Base-by-base conservation (phyloP, 2,113 vertebrate genomes). In the Phocoena phocoena region DNA sequence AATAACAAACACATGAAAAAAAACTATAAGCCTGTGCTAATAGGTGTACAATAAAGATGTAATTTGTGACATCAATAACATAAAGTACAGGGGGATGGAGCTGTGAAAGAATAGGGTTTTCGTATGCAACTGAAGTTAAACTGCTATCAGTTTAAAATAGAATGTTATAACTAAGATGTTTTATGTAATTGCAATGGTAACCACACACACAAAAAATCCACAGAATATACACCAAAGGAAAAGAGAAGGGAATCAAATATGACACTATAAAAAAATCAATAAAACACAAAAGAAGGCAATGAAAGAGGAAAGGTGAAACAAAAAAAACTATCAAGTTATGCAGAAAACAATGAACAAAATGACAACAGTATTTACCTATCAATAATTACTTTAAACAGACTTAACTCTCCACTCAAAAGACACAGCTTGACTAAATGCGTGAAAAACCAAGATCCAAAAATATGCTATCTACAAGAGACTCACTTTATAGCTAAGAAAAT, bases 361-460 rank as follows among this genome's bases (percentile, higher is more conserved):
- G 67, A 44, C 65, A 82, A 41, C 23, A 93, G 63, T 63, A 73
- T 21, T 87, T 73, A 88, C 26, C 44, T 82, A 73, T 63, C 44
- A 82, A 82, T 81, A 88, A 73, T 81, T 41, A 87, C 50, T 79
- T 93, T 79, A 79, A 79, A 70, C 36, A 87, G 70, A 80, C 6
- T 82, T 73, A 82, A 81, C n/a, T 63, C n/a, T 21, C 85, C 26
- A 82, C 80, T 6, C 2, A 74, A 82, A 94, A 89, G 76, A 88
- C 13, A 71, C 1, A 71, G 33, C 81, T 38, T 94, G 55, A 73
- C 38, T 80, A 81, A 88, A 63, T 88, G 67, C 14, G 33, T 88
- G 10, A 87, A 93, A 93, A 79, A 60, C 15, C 38, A 88, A 89
- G 44, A 94, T 74, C 77, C 60, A 89, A 83, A 8, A 89, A 83